phyloP scores from a whole-genome alignment of 2,888 invertebrate genomes.

The Drosophila imparisetae region DNA sequence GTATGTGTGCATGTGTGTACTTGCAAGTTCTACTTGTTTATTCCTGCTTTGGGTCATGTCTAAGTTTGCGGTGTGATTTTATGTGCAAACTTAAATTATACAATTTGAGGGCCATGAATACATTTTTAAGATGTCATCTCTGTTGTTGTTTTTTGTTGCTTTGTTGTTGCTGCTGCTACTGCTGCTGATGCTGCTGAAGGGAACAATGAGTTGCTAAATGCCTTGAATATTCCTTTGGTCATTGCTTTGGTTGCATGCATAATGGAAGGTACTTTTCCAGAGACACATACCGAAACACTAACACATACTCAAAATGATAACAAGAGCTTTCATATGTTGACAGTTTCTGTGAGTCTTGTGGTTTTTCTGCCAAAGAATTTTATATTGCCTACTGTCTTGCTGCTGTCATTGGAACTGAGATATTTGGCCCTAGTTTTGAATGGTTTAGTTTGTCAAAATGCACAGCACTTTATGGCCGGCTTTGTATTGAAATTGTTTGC shows the following conservation, averaged over 20 bases:
- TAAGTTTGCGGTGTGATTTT: slow-evolving; percentile 78
- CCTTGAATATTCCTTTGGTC: slow-evolving; percentile 79
- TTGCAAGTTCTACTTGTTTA: slow-evolving; percentile 28
- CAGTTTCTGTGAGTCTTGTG: slow-evolving; percentile 70
- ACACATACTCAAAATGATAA: background rate
- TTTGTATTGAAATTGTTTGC: background rate
- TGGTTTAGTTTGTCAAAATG: background rate
- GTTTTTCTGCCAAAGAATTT: slow-evolving; percentile 42
- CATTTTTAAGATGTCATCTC: slow-evolving; percentile 54
- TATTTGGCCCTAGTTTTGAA: slow-evolving; percentile 36
- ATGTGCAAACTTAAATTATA: slow-evolving; percentile 81
- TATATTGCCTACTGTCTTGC: slow-evolving; percentile 26
- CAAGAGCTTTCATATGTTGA: slow-evolving; percentile 47
- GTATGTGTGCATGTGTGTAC: slow-evolving; percentile 12
- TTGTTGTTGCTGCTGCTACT: slow-evolving; percentile 21
- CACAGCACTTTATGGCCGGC: background rate
- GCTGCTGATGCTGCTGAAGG: slow-evolving; percentile 52
- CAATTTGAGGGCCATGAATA: slow-evolving; percentile 76
- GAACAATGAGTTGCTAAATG: slow-evolving; percentile 80
- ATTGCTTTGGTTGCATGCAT: slow-evolving; percentile 75
- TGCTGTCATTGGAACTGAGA: slow-evolving; percentile 20
- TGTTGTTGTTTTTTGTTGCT: slow-evolving; percentile 16
- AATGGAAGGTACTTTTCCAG: slow-evolving; percentile 53
- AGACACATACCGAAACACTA: slow-evolving; percentile 8
- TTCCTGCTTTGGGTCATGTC: slow-evolving; percentile 43